A percentile compares a stretch with the other conserved stretches of the same genome.
phyloP scores from a whole-genome alignment of 37 sponge, comb jelly and placozoan genomes.

The Hexactinellida sp. region DNA sequence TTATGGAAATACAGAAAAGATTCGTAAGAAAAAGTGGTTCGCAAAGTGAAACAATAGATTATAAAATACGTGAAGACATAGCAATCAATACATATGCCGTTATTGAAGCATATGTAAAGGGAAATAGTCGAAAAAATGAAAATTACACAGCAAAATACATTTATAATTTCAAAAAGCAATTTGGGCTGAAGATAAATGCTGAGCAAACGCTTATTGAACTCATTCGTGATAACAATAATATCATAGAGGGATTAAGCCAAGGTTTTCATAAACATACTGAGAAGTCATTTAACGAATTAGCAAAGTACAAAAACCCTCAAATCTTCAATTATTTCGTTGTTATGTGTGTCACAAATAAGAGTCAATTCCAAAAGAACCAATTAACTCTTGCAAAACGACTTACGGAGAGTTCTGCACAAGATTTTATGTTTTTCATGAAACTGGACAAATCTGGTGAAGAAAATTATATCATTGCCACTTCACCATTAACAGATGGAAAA shows the following conservation, averaged over 20 bases:
- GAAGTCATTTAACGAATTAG: not conserved
- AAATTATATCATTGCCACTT: not conserved
- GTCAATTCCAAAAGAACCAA: not conserved
- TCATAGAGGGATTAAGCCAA: not conserved
- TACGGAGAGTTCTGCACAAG: not conserved
- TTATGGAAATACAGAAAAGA: not conserved
- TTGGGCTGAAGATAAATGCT: constrained; percentile 36
- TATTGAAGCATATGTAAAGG: constrained; percentile 28
- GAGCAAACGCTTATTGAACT: constrained; percentile 60
- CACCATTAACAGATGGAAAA: not conserved
- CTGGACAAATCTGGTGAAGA: not conserved
- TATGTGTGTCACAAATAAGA: not conserved
- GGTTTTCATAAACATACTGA: not conserved
- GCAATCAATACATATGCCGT: constrained; percentile 20
- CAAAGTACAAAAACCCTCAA: not conserved
- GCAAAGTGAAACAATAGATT: no score
- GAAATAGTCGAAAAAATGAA: constrained; percentile 56
- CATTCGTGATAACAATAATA: constrained; percentile 38
- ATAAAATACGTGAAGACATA: no score
- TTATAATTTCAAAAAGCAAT: constrained; percentile 27
- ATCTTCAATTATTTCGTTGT: not conserved
- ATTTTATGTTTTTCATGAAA: not conserved
- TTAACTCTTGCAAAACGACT: not conserved
- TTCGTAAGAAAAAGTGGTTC: no score
- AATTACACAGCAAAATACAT: constrained; percentile 34